Percentiles rank a stretch among this genome's conserved stretches.
phyloP scores from a whole-genome alignment of 2,797 vertebrate species.

The Coracias cyanogaster region DNA sequence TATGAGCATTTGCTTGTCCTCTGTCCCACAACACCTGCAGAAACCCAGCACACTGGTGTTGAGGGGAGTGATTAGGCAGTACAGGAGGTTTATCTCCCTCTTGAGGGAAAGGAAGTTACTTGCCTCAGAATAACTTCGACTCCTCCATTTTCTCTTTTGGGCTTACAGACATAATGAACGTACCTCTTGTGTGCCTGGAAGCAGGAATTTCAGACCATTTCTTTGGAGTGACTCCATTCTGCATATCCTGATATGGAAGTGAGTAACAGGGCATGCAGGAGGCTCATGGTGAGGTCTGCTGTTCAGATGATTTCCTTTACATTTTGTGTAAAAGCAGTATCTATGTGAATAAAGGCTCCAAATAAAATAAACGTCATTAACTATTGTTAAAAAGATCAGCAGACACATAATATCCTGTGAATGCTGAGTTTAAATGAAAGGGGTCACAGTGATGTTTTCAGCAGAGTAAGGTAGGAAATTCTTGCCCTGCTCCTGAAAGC shows the following conservation, averaged over 20 bases:
- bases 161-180: neutral
- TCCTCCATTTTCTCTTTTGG: neutral
- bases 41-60: accelerated
- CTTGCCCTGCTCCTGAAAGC: neutral
- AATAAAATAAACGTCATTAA: neutral
- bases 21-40: neutral
- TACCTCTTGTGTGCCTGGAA: neutral
- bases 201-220: neutral
- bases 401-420: neutral
- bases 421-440: neutral
- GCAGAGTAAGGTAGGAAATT: neutral
- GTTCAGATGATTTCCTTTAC: neutral
- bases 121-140: neutral
- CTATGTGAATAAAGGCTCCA: neutral
- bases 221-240: neutral
- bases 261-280: accelerated
- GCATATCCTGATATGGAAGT: neutral
- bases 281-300: neutral
- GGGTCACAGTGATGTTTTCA: neutral
- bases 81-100: neutral
- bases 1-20: neutral
- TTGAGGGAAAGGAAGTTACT: neutral
- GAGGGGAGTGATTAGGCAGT: neutral
- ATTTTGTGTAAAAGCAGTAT: neutral
- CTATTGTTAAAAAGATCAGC: neutral